Conservation (phyloP, 2,113 vertebrate genomes). For the Mormyrus lacerda region DNA sequence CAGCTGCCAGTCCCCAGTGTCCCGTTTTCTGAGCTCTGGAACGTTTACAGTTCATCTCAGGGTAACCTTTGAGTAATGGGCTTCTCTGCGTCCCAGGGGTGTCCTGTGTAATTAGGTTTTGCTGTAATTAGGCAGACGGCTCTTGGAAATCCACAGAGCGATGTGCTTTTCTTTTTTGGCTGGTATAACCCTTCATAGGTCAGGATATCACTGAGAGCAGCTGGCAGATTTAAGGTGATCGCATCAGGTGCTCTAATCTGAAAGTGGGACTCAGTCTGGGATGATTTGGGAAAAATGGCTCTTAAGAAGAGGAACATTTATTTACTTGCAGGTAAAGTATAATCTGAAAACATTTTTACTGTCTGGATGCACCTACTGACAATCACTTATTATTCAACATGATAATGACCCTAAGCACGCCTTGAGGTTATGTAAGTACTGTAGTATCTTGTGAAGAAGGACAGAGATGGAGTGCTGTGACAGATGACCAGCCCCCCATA, state of each 20-base stretch:
- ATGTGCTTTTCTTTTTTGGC: not conserved
- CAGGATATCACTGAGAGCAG: not conserved
- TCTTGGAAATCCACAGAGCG: not conserved
- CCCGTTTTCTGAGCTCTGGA: not conserved
- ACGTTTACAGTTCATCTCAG: not conserved
- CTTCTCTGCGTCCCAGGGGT: not conserved
- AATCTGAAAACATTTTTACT: not conserved
- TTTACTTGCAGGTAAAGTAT: not conserved
- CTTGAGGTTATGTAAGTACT: not conserved
- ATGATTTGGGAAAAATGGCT: not conserved
- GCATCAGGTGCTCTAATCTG: not conserved
- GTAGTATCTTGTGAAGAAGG: not conserved
- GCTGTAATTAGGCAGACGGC: not conserved
- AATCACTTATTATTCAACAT: not conserved
- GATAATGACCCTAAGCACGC: not conserved
- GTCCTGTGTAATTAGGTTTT: not conserved
- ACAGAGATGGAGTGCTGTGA: not conserved
- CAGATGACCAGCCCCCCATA: not conserved
- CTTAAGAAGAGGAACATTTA: not conserved
- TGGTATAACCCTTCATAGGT: not conserved
- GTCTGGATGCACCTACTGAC: not conserved
- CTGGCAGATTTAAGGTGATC: not conserved
- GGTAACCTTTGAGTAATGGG: not conserved
- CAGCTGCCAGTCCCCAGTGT: not conserved
- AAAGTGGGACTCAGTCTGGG: not conserved